phyloP scores from a whole-genome alignment of 1,140 invertebrate genomes.

The Zaprionus camerounensis region DNA sequence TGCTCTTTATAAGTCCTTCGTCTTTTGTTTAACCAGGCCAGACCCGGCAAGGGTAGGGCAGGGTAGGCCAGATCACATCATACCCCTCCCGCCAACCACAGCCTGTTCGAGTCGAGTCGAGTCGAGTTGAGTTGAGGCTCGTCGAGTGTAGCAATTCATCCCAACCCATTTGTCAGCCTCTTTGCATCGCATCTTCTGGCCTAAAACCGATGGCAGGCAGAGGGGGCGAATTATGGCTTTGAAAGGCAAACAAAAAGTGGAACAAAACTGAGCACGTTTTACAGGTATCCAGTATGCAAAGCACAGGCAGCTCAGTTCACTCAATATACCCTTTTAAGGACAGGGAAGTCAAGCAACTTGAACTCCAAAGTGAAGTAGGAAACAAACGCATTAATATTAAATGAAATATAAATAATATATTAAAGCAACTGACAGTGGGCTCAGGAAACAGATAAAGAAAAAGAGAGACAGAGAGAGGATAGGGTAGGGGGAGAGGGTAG shows the following conservation, averaged over 20 bases:
- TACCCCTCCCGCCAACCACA: too few species aligned
- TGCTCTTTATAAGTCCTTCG: constrained; percentile 38
- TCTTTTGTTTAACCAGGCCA: constrained; percentile 47
- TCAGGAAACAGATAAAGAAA: not conserved
- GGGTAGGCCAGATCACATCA: not conserved
- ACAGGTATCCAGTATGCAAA: constrained; percentile 12
- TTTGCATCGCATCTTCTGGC: not conserved
- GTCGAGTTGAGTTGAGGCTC: too few species aligned
- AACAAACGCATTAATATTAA: constrained; percentile 73
- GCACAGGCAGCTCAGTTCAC: not conserved
- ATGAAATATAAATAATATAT: constrained; percentile 75
- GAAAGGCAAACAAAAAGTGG: constrained; percentile 31
- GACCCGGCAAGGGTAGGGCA: constrained; percentile 1
- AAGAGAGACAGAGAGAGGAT: not conserved
- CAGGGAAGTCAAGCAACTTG: constrained; percentile 28
- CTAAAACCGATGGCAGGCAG: too few species aligned
- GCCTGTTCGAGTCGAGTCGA: too few species aligned
- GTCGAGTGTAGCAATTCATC: constrained; percentile 1
- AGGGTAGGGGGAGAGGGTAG: not conserved
- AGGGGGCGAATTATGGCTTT: constrained; percentile 18
- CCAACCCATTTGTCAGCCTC: constrained; percentile 20
- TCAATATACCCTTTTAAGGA: not conserved
- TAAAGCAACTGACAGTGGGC: constrained; percentile 44
- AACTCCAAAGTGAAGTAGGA: constrained; percentile 33
- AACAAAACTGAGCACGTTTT: constrained; percentile 3